Conservation (phyloP, 2,888 invertebrate genomes). For the Drosophila stalkeri region DNA sequence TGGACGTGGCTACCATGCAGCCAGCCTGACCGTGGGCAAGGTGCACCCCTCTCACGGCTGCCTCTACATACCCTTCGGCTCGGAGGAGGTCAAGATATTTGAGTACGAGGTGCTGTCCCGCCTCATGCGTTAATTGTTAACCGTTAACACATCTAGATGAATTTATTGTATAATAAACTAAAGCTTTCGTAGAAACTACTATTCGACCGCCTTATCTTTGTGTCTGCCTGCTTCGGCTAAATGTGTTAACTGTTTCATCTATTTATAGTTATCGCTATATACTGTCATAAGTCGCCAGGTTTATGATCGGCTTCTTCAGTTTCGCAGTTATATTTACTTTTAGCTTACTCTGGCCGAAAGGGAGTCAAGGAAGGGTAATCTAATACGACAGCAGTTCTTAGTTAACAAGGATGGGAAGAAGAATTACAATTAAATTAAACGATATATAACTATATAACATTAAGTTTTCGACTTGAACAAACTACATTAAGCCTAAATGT, state of each 20-base stretch:
- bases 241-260: slow-evolving; percentile 13
- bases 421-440: background rate
- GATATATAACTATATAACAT: slow-evolving; percentile 39
- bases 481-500: slow-evolving; percentile 45
- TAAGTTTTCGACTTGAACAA: slow-evolving; percentile 54
- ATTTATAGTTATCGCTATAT: slow-evolving; percentile 7
- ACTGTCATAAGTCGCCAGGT: slow-evolving; percentile 3
- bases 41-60: slow-evolving; percentile 86
- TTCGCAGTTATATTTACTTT: slow-evolving; percentile 43
- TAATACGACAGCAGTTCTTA: slow-evolving; percentile 60
- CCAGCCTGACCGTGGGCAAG: slow-evolving; percentile 90
- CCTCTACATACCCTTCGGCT: slow-evolving; percentile 86
- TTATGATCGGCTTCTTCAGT: slow-evolving; percentile 27
- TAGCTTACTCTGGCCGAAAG: slow-evolving; percentile 31
- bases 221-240: background rate
- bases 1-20: slow-evolving; percentile 89
- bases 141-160: slow-evolving; percentile 12
- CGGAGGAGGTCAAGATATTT: slow-evolving; percentile 84
- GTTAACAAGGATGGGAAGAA: slow-evolving; percentile 58
- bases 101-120: slow-evolving; percentile 85
- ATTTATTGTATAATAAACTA: slow-evolving; percentile 51
- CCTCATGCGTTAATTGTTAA: slow-evolving; percentile 53
- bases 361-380: slow-evolving; percentile 41
- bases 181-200: slow-evolving; percentile 36
- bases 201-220: slow-evolving; percentile 40